These are phyloP conservation scores for Valencia hispanica DNA, from an alignment of 2,797 vertebrate genomes.

Conservation along the genomic window DNA sequence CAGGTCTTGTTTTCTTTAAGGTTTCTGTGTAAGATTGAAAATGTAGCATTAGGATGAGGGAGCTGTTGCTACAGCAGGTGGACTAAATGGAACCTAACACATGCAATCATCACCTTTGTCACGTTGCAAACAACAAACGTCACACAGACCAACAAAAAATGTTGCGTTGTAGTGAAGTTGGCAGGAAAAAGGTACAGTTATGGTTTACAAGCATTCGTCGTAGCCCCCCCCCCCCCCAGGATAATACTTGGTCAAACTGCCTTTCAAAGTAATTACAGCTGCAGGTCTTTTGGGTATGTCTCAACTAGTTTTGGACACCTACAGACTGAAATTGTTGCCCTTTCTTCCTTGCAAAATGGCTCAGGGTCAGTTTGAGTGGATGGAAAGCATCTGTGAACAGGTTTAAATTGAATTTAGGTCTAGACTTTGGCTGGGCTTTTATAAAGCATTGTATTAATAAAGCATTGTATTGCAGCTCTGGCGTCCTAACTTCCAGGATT, in stretches of 20 bases:
- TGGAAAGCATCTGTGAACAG: too few relatives aligned
- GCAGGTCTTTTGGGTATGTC: not conserved
- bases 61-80: conserved; percentile 1
- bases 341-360: not conserved
- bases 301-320: not conserved
- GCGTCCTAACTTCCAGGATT: not conserved
- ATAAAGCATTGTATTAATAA: not conserved
- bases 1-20: conserved; percentile 17
- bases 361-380: not conserved
- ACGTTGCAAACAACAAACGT: too few relatives aligned
- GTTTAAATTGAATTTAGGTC: too few relatives aligned
- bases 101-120: too few relatives aligned
- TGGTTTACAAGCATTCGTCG: not conserved
- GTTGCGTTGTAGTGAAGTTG: too few relatives aligned
- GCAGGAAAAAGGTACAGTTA: too few relatives aligned
- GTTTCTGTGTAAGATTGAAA: conserved; percentile 8
- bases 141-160: too few relatives aligned
- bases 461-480: not conserved
- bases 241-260: too few relatives aligned
- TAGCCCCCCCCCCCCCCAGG: too few relatives aligned
- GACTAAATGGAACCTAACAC: not conserved
- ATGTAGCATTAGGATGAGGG: not conserved
- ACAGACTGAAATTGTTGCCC: not conserved
- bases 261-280: not conserved
- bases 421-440: not conserved